phyloP scores from a whole-genome alignment of 2,797 vertebrate genomes.

The Tadarida brasiliensis region DNA sequence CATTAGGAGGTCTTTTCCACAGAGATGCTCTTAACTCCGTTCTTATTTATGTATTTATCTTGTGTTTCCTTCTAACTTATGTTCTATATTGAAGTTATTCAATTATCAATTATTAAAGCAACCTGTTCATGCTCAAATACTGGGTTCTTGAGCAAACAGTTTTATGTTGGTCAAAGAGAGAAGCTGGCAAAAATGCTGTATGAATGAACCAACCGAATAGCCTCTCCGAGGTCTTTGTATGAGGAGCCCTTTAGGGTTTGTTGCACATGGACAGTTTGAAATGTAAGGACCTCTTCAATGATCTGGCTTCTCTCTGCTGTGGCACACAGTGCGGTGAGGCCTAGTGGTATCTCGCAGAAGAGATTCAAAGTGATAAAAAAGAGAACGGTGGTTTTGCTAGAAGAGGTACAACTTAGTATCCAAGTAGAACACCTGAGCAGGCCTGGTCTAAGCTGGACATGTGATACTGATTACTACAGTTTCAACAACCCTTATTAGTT shows the following conservation, averaged over 20 bases:
- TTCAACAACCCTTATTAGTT: background rate
- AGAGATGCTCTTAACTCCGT: background rate
- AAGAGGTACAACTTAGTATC: background rate
- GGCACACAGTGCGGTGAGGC: background rate
- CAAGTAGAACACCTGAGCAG: rapidly evolving
- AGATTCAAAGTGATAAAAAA: background rate
- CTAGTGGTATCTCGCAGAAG: background rate
- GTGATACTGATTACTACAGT: rapidly evolving
- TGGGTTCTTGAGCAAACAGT: conserved; percentile 44
- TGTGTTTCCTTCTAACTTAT: background rate
- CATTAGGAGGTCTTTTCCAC: background rate
- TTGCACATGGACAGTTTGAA: background rate
- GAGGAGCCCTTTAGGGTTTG: background rate
- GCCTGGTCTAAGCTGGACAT: rapidly evolving
- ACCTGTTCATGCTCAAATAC: conserved; percentile 31
- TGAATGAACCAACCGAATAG: background rate
- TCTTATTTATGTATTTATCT: background rate
- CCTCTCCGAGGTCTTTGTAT: background rate
- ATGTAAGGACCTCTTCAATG: background rate
- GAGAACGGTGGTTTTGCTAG: background rate
- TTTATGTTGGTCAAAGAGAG: background rate
- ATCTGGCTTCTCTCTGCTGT: background rate
- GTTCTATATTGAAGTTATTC: conserved; percentile 12
- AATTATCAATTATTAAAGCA: conserved; percentile 63
- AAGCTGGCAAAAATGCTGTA: background rate